Evolutionary conservation across 2,797 vertebrate genomes (phyloP), one percentile per base, ranked within the genome.

Genomic region (Clamator glandarius): DNA sequence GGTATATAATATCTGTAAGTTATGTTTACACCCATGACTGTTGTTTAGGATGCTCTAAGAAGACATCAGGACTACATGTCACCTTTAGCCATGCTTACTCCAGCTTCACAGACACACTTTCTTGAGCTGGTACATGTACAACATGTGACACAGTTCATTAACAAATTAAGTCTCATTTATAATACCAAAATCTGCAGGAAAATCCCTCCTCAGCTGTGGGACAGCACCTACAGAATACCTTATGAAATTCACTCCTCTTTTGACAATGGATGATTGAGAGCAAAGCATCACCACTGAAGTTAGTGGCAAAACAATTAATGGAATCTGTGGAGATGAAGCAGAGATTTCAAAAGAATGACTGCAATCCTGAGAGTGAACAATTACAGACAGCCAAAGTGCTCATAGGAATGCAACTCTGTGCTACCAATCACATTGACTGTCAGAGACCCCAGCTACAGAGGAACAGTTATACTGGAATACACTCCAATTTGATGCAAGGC

Each of bases 291-390:
- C 0, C 0, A 63, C 48, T 75, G 69, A 92, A 83, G 54, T 17
- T 59, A 73, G 68, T 92, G 87, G 85, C 89, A 84, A 91, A 91
- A 94, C 81, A 92, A 87, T 91, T 80, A 93, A 84, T 1, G 1
- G 58, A 44, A 76, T 24, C n/a, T 52, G 59, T 9, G 5, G 84
- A 93, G 73, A 93, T 86, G 51, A 94, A 33, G 74, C 33, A 84
- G 52, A 14, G 59, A 79, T 93, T 96, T 91, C 58, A 78, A 94
- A 92, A 48, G 54, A 78, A 58, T 6, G 13, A 57, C 69, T 52
- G 41, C 73, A 84, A 6, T 81, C 84, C 84, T 79, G 8, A 54
- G 76, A 77, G 78, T 91, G 50, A 80, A 66, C 0, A 4, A 84
- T 80, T 89, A 91, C 48, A 81, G 68, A 72, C 72, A 83, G 55